These are phyloP conservation scores for Acrocephalus kingi DNA, from an alignment of 2,113 vertebrate species.

Conservation along the genomic window DNA sequence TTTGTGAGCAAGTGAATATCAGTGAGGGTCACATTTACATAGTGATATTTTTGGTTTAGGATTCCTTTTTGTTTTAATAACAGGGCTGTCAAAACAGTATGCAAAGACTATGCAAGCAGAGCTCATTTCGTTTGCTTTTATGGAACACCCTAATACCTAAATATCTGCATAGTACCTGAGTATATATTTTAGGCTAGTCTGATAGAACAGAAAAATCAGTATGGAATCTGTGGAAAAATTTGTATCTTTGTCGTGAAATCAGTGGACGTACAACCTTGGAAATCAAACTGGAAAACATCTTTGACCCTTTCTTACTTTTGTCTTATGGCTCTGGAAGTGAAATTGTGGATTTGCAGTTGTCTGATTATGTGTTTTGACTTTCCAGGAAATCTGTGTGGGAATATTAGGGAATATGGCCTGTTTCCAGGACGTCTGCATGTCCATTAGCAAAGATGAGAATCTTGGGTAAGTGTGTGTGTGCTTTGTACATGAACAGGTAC, in stretches of 20 bases:
- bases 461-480: slow-evolving; percentile 79
- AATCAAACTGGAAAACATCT: not conserved
- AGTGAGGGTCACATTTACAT: accelerated
- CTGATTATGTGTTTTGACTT: slow-evolving; percentile 41
- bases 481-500: not conserved
- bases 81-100: not conserved
- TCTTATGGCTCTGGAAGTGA: not conserved
- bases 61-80: not conserved
- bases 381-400: slow-evolving; percentile 95
- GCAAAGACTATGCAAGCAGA: not conserved
- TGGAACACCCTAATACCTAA: not conserved
- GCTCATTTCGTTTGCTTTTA: not conserved
- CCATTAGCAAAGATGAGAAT: slow-evolving; percentile 87
- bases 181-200: not conserved
- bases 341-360: not conserved
- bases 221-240: not conserved
- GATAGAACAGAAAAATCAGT: not conserved
- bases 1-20: not conserved
- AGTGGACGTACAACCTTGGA: not conserved
- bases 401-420: slow-evolving; percentile 97
- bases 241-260: not conserved
- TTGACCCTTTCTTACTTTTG: not conserved
- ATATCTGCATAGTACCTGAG: not conserved
- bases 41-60: not conserved
- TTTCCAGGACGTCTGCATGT: slow-evolving; percentile 88